Conservation (phyloP, 2,113 vertebrate species). For the Charadrius vociferus region DNA sequence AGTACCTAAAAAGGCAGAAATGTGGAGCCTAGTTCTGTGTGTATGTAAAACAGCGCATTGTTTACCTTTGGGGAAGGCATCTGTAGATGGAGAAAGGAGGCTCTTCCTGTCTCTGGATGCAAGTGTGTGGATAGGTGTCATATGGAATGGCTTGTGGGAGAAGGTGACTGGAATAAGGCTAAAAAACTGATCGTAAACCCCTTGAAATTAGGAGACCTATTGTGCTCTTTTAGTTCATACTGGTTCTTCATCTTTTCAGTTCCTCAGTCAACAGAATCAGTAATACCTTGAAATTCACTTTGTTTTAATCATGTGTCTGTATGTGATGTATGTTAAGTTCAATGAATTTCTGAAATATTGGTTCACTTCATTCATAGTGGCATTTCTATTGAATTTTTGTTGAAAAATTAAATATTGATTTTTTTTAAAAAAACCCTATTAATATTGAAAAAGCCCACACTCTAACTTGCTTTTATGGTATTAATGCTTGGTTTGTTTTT, state of each 20-base stretch:
- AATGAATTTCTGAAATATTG: accelerated
- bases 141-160: neutral
- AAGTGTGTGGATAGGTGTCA: neutral
- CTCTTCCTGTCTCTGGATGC: neutral
- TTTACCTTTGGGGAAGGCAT: neutral
- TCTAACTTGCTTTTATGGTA: neutral
- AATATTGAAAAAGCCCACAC: accelerated
- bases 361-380: neutral
- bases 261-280: neutral
- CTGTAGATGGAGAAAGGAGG: neutral
- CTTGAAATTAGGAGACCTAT: neutral
- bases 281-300: neutral
- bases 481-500: neutral
- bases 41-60: accelerated
- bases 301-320: accelerated
- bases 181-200: neutral
- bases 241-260: neutral
- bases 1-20: neutral
- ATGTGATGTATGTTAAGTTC: neutral
- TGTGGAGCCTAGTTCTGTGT: neutral
- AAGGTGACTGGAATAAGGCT: neutral
- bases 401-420: neutral
- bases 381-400: neutral
- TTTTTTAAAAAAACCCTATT: neutral
- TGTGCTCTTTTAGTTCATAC: neutral